These are phyloP conservation scores for Forficula auricularia DNA, from an alignment of 1,140 invertebrate species.

Conservation along the genomic window DNA sequence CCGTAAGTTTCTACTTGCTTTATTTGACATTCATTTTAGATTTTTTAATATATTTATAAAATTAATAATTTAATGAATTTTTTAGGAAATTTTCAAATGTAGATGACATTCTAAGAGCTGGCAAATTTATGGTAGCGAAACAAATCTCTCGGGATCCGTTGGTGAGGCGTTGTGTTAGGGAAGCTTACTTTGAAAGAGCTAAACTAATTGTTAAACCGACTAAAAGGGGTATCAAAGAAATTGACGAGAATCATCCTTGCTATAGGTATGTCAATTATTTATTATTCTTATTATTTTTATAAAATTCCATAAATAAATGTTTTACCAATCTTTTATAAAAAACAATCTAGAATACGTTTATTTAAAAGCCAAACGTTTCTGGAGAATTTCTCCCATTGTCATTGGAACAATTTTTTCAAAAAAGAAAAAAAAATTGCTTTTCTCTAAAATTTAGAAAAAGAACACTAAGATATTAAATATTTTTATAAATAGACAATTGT, in stretches of 20 bases:
- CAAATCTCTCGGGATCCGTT: slow-evolving; percentile 84
- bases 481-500: too few species aligned
- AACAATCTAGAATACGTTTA: too few species aligned
- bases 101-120: slow-evolving; percentile 72
- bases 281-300: background rate
- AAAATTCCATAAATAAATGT: background rate
- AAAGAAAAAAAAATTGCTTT: too few species aligned
- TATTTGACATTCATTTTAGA: slow-evolving; percentile 13
- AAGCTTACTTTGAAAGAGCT: slow-evolving; percentile 81
- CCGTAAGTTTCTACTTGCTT: slow-evolving; percentile 26
- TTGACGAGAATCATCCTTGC: slow-evolving; percentile 82
- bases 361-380: too few species aligned
- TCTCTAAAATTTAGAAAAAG: too few species aligned
- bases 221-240: slow-evolving; percentile 78
- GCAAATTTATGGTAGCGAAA: slow-evolving; percentile 83
- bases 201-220: slow-evolving; percentile 70
- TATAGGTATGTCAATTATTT: slow-evolving; percentile 32
- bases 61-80: slow-evolving; percentile 1
- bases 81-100: slow-evolving; percentile 34
- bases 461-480: too few species aligned
- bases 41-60: background rate
- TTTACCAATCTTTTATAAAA: too few species aligned
- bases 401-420: too few species aligned
- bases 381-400: too few species aligned
- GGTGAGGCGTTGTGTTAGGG: slow-evolving; percentile 66